These are phyloP conservation scores for Petrocephalus zakoni DNA, from an alignment of 2,113 vertebrate species.

Conservation along the genomic window DNA sequence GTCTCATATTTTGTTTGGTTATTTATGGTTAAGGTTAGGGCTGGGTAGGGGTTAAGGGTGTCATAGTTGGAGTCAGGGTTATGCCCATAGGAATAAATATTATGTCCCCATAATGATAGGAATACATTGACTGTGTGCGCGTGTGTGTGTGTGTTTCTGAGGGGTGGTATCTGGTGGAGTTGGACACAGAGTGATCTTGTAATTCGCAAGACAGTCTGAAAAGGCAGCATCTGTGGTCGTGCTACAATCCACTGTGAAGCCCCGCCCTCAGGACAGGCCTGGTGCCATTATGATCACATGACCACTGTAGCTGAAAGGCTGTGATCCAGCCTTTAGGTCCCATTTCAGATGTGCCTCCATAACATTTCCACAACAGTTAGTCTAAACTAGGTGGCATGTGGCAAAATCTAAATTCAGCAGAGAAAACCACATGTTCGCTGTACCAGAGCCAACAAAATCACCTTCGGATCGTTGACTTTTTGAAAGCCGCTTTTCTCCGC, in stretches of 20 bases:
- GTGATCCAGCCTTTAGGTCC: not conserved
- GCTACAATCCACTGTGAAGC: not conserved
- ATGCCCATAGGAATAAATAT: not conserved
- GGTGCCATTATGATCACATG: not conserved
- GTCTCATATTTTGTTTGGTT: too few species aligned
- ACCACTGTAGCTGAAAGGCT: not conserved
- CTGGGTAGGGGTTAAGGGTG: too few species aligned
- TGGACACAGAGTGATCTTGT: not conserved
- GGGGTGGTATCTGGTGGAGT: not conserved
- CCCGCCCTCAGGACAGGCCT: not conserved
- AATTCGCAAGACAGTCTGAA: not conserved
- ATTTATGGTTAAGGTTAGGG: too few species aligned
- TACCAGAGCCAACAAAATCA: not conserved
- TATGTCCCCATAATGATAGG: not conserved
- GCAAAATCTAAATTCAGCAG: not conserved
- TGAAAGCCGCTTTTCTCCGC: not conserved
- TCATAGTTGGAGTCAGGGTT: not conserved
- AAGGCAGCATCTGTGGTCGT: not conserved
- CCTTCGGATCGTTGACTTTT: not conserved
- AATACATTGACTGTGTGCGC: too few species aligned
- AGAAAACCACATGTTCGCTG: not conserved
- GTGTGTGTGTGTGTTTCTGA: not conserved
- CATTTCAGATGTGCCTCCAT: not conserved
- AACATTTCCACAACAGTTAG: not conserved
- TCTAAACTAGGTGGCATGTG: not conserved